Evolutionary conservation across 2,888 invertebrate species (phyloP).

Genomic region (Amphimallon solstitiale): DNA sequence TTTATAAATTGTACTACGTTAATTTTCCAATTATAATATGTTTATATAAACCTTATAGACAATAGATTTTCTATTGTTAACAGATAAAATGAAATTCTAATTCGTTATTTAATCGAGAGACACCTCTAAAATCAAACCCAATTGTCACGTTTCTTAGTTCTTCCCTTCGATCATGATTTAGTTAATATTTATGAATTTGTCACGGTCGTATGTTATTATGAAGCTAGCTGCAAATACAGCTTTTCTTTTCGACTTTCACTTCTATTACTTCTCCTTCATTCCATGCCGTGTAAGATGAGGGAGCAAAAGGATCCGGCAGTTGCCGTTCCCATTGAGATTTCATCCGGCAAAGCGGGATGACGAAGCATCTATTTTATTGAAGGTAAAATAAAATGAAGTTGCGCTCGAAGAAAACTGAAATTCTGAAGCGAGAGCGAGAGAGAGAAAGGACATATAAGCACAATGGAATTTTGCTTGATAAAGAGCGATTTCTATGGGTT

Average conservation of each 20-base stretch:
- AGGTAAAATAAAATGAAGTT: constrained; percentile 44
- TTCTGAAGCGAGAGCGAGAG: constrained; percentile 2
- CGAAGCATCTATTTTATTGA: constrained; percentile 33
- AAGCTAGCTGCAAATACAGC: constrained; percentile 12
- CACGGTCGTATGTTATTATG: constrained; percentile 27
- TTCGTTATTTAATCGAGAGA: too few relatives aligned
- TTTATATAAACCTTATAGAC: too few relatives aligned
- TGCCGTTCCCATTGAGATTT: constrained; percentile 32
- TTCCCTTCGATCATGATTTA: constrained; percentile 6
- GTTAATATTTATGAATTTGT: constrained; percentile 34
- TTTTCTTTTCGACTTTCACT: neutral
- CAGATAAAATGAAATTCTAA: too few relatives aligned
- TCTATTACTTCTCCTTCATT: neutral
- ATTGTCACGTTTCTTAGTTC: neutral
- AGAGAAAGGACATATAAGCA: constrained; percentile 38
- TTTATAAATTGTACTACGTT: too few relatives aligned
- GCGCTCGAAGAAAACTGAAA: constrained; percentile 37
- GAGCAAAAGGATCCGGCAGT: constrained; percentile 17
- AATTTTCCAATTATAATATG: too few relatives aligned
- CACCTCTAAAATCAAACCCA: too few relatives aligned
- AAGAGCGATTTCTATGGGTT: constrained; percentile 41
- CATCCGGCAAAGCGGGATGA: constrained; percentile 27
- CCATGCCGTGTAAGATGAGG: neutral
- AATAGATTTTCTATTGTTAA: too few relatives aligned
- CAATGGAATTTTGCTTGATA: constrained; percentile 45